A percentile compares a stretch with the other conserved stretches of the same genome.
phyloP scores from a whole-genome alignment of 1,140 invertebrate species.

The Euura saliciscinereae region DNA sequence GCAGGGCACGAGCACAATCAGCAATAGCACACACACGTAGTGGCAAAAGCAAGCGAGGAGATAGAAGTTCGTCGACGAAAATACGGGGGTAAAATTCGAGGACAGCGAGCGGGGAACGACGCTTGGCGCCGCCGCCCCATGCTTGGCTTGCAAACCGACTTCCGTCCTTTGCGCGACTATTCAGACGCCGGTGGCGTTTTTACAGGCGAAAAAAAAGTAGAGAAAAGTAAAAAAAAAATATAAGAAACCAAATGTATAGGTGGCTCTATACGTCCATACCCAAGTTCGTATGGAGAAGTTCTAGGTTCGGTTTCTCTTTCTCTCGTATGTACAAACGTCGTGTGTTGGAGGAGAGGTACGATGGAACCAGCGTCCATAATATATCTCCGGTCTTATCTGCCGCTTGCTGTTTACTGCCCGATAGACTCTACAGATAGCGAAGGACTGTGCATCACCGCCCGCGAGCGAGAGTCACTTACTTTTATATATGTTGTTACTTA shows the following conservation, averaged over 20 bases:
- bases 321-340: too few relatives aligned
- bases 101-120: constrained; percentile 23
- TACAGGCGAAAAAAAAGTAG: constrained; percentile 2
- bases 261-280: constrained; percentile 11
- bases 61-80: not conserved
- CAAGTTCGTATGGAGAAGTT: too few relatives aligned
- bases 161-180: constrained; percentile 48
- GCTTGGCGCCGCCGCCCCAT: constrained; percentile 54
- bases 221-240: constrained; percentile 21
- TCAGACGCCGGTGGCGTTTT: constrained; percentile 14
- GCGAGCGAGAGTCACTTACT: constrained; percentile 45
- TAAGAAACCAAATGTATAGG: constrained; percentile 17
- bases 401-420: constrained; percentile 59
- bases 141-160: constrained; percentile 61
- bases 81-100: constrained; percentile 22
- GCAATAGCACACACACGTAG: too few relatives aligned
- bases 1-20: not conserved
- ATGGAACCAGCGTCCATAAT: constrained; percentile 47
- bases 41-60: not conserved
- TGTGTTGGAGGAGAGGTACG: constrained; percentile 17
- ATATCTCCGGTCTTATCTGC: constrained; percentile 59
- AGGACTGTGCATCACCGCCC: constrained; percentile 48
- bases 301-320: too few relatives aligned
- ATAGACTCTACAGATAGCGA: constrained; percentile 57
- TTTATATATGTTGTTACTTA: constrained; percentile 52